Base-by-base conservation (phyloP, 2,113 vertebrate species). In the Pelodiscus sinensis region DNA sequence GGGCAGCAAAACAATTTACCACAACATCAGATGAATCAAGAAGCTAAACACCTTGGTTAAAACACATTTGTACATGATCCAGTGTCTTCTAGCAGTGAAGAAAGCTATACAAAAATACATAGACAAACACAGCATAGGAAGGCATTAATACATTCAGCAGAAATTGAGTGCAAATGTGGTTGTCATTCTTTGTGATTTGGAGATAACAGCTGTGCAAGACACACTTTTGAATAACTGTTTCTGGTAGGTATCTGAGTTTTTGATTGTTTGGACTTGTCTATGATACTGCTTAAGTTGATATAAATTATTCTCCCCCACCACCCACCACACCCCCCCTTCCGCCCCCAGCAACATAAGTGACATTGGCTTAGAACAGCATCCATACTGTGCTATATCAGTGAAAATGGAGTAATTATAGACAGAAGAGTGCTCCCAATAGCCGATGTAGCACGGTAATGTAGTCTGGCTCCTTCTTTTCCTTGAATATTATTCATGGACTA, bases 401-500 rank as follows among this genome's bases (percentile, higher is more conserved):
- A 6, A 44, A 44, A 44, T 29, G 13, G 58, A 62, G 25, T 62
- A 62, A 29, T 29, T 62, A 29, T 60, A 11, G 12, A 29, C 12
- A 3, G 24, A 25, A 27, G 58, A 60, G 58, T 11, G 3, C 58
- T 60, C 25, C 22, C 58, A 60, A 25, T 60, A 60, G 25, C 58
- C 2, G 12, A 27, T 29, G 5, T 27, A 60, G 58, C 58, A 13
- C 27, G 24, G 25, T 60, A 27, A 12, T 27, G 58, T 60, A 13
- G 25, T 27, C 25, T 58, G 25, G 25, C 25, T 11, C 58, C 86
- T 15, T 25, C 4, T 6, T 81, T 52, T 68, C 18, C 79, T 21
- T 54, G 51, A 21, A 50, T n/a, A 7, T 62, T 62, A 54, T 92
- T 85, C 6, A 88, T 92, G 88, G 54, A 79, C 57, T 68, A 79